These are phyloP conservation scores for Cyclopterus lumpus DNA, from an alignment of 2,797 vertebrate species.

Conservation along the genomic window DNA sequence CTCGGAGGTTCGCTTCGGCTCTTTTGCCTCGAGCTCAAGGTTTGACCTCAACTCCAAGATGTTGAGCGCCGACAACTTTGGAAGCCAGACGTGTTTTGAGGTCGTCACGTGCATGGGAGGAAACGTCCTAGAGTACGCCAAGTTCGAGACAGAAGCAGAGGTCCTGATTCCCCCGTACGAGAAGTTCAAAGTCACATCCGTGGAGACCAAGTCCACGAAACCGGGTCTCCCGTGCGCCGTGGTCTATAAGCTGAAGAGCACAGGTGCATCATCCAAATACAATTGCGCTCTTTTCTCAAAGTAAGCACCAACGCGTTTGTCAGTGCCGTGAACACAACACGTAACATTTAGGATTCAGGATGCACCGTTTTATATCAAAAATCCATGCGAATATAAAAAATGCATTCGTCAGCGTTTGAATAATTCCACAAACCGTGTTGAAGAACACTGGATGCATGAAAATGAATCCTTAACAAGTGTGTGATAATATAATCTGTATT, in stretches of 20 bases:
- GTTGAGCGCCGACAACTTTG: neutral
- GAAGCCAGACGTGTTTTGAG: neutral
- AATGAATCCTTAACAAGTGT: neutral
- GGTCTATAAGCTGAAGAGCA: neutral
- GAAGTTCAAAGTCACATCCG: neutral
- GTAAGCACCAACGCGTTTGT: rapidly evolving
- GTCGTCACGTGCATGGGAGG: neutral
- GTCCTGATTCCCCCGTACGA: slow-evolving; percentile 15
- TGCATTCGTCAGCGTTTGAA: neutral
- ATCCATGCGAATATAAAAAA: no score
- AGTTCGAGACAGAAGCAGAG: neutral
- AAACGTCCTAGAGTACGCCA: rapidly evolving
- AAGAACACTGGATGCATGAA: neutral
- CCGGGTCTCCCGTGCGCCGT: neutral
- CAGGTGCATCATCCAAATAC: rapidly evolving
- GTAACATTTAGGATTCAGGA: neutral
- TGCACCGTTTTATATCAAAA: neutral
- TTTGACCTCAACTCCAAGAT: rapidly evolving
- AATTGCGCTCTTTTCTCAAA: neutral
- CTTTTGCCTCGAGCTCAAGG: neutral
- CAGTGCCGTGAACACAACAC: neutral
- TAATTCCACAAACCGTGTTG: neutral
- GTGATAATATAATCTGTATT: neutral
- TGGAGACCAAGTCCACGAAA: neutral
- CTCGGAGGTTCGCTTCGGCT: neutral